A percentile compares a stretch with the other conserved stretches of the same genome.
phyloP scores from a whole-genome alignment of 2,797 vertebrate genomes.

The Anabacerthia variegaticeps region DNA sequence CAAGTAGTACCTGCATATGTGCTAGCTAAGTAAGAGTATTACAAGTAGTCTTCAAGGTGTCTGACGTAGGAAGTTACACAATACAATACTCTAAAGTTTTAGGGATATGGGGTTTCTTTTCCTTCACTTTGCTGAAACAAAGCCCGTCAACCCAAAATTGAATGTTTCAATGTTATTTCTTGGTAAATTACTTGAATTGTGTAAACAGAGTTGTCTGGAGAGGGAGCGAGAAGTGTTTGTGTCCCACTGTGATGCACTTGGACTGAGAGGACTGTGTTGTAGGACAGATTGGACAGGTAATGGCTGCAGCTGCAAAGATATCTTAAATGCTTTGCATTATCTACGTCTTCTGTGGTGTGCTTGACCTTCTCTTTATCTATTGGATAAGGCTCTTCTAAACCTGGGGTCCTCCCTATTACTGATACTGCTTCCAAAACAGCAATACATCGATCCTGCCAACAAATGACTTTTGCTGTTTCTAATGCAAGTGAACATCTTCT shows the following conservation, averaged over 20 bases:
- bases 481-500: background rate
- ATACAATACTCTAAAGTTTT: background rate
- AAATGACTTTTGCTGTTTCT: background rate
- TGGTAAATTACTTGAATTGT: background rate
- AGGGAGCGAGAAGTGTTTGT: background rate
- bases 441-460: background rate
- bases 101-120: rapidly evolving
- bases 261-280: background rate
- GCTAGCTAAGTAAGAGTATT: background rate
- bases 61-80: background rate
- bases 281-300: background rate
- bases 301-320: background rate
- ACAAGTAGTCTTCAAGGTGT: background rate
- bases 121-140: background rate
- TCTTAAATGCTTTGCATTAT: background rate
- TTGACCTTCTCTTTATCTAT: background rate
- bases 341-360: background rate
- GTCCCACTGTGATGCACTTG: background rate
- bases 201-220: background rate
- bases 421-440: background rate
- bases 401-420: background rate
- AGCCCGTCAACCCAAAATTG: background rate
- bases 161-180: background rate
- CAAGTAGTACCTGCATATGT: background rate
- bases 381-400: background rate